A percentile compares a stretch with the other conserved stretches of the same genome.
Evolutionary conservation across 2,113 vertebrate genomes (phyloP).

Genomic region (Eupsittula cactorum): DNA sequence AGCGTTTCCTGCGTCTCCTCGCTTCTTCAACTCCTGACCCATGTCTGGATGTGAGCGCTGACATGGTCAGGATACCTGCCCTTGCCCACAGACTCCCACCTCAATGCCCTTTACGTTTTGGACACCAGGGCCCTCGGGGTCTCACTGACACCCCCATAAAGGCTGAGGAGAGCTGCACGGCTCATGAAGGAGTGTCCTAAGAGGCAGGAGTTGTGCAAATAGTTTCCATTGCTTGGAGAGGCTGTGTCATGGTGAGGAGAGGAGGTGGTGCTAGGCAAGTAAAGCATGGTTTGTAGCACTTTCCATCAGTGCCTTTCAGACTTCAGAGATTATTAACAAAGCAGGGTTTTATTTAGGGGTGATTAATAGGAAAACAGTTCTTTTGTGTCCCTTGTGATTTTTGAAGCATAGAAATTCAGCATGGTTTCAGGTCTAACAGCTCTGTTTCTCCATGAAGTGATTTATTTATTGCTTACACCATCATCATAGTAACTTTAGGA

Average conservation of each 20-base stretch:
- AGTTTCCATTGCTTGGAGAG: not conserved
- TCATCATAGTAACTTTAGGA: not conserved
- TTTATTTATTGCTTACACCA: not conserved
- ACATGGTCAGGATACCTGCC: not conserved
- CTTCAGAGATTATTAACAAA: not conserved
- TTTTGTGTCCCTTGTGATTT: not conserved
- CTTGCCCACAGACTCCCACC: not conserved
- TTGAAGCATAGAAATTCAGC: not conserved
- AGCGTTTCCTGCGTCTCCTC: accelerated
- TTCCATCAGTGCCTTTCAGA: not conserved
- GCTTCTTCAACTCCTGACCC: not conserved
- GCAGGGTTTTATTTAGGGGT: not conserved
- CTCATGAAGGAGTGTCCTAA: not conserved
- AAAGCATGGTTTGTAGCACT: not conserved
- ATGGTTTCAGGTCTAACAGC: not conserved
- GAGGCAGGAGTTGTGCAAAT: not conserved
- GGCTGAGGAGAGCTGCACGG: not conserved
- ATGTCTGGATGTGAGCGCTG: accelerated
- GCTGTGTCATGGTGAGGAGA: not conserved
- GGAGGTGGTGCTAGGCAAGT: not conserved
- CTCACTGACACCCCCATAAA: accelerated
- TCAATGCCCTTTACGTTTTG: not conserved
- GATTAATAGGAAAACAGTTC: not conserved
- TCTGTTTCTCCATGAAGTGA: not conserved
- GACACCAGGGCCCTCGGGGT: accelerated